Evolutionary conservation across 2,113 vertebrate genomes (phyloP).

Genomic region (human (Homo sapiens)): GRCh38 chr4:60744501-60745000

Average conservation of each 20-base stretch:
- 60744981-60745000: constrained; percentile 71
- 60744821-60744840: neutral
- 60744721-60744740: neutral
- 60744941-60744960: neutral
- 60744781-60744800: neutral
- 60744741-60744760: neutral
- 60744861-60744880: neutral
- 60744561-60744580: neutral
- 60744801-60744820: neutral
- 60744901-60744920: neutral
- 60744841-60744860: neutral
- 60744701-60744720: neutral
- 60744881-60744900: neutral
- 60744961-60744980: constrained; percentile 41
- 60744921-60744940: neutral
- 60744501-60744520: neutral
- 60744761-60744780: neutral
- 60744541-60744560: neutral
- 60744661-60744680: neutral
- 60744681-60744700: neutral
- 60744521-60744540: neutral
- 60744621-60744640: neutral
- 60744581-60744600: neutral
- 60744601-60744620: neutral
- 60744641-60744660: neutral